Base-by-base conservation (phyloP, 2,113 vertebrate genomes). In the Sceloporus undulatus region DNA sequence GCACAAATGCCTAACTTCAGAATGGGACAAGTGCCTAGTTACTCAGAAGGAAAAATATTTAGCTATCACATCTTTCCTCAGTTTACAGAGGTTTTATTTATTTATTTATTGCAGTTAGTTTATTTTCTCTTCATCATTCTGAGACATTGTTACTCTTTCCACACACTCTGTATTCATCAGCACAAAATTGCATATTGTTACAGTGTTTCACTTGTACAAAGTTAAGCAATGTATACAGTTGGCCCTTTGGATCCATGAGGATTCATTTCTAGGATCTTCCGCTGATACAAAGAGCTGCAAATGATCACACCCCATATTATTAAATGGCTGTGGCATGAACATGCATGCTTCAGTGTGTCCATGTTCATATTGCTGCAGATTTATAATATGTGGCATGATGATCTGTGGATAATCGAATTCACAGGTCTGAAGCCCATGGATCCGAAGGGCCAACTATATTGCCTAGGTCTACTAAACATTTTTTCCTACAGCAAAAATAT, bases 21-120 rank as follows among this genome's bases (percentile, higher is more conserved):
- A 91, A 90, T 89, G 68, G 86, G 52, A 85, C 91, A 91, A 79
- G 86, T 93, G 89, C 70, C 29, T 90, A 93, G 52, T n/a, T 71
- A 66, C 87, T 93, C 18, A 82, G 89, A 18, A 42, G 85, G 66
- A 79, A 93, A 87, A 66, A 18, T 68, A 84, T 90, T 92, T 87
- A 85, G 91, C 82, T 77, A n/a, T 0, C 5, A 82, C 66, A 82
- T 80, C 85, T 18, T 88, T 48, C 48, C 34, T 92, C 19, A 79
- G 90, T 90, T 83, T 92, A 18, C 79, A 25, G 52, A 59, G 40
- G 21, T 5, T 21, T 59, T 62, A 34, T 34, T 34, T 34, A 34
- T 34, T 34, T 34, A 34, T 0, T 86, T 21, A 77, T 56, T 81
- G 14, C 29, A 2, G 70, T 65, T 82, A 66, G 62, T 14, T 59